Percentiles rank a stretch among this genome's conserved stretches.
Evolutionary conservation across 2,113 vertebrate genomes (phyloP).

Genomic region (Rhegmatorhina hoffmannsi): DNA sequence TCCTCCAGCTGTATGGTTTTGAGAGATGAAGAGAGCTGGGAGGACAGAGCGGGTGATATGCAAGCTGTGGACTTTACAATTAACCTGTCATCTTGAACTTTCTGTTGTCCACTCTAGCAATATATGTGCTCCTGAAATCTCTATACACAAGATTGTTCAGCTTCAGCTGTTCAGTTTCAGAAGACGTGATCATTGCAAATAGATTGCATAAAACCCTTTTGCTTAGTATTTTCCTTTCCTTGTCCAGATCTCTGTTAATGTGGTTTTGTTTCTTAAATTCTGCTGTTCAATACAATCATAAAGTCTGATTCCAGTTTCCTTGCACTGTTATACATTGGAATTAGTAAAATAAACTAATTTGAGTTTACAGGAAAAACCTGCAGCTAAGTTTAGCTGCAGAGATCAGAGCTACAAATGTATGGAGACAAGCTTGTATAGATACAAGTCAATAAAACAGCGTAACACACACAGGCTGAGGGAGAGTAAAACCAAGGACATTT

Average conservation of each 20-base stretch:
- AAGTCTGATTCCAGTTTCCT: not conserved
- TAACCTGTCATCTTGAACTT: not conserved
- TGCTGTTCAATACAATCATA: not conserved
- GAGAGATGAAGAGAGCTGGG: not conserved
- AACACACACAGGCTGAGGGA: not conserved
- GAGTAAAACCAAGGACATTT: not conserved
- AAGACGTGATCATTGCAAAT: not conserved
- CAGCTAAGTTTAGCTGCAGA: not conserved
- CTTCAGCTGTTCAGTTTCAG: not conserved
- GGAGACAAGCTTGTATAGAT: not conserved
- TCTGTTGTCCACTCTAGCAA: not conserved
- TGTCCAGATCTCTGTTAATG: not conserved
- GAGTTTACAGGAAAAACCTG: not conserved
- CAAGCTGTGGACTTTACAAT: not conserved
- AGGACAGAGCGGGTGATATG: not conserved
- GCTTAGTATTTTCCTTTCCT: not conserved
- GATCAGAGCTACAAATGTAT: not conserved
- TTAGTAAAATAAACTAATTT: not conserved
- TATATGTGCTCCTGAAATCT: not conserved
- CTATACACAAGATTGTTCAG: not conserved
- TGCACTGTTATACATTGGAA: not conserved
- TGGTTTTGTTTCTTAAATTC: not conserved
- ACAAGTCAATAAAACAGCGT: not conserved
- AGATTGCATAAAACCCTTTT: rapidly evolving
- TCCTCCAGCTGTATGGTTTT: not conserved